Evolutionary conservation across 2,113 vertebrate genomes (phyloP), one percentile per base, ranked within the genome.

Genomic region (Cariama cristata): DNA sequence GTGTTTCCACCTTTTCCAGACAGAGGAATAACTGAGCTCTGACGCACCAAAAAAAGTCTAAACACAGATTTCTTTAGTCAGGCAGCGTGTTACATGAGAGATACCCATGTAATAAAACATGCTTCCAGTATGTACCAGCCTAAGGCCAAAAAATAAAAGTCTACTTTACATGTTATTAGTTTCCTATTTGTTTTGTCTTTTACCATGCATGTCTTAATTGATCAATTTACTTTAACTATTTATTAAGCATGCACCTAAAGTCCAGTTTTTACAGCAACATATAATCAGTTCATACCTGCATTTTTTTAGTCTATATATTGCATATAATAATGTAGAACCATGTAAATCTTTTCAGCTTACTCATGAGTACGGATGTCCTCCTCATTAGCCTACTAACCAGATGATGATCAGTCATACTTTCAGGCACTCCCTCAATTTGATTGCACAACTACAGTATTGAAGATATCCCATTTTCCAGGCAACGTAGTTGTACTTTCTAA

Each of bases 331-430:
- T 35, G 8, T 23, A 53, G 15, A 17, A 59, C 8, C 9, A 38
- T 30, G 24, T 8, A 77, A 82, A 59, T 0, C 2, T 49, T 86
- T 58, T 52, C 26, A 40, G 14, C 9, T 59, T 72, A 47, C 53
- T 72, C 2, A 0, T 69, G 22, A 40, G 3, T 27, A 72, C 0
- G 3, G 19, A 16, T 66, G 12, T 59, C 20, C 12, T 58, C 32
- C 16, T 63, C 33, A 27, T 47, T 71, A 64, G 14, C 40, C 17
- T 56, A 24, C 44, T 52, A 59, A 64, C 17, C 14, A 83, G 13
- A 13, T 64, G 3, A 21, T 66, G 8, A 30, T 59, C 38, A 45
- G 12, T 44, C 35, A 53, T 49, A 32, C 24, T 67, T 87, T 76
- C 18, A 64, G 53, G 8, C 5, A 80, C 9, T 40, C 4, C 53